phyloP scores from a whole-genome alignment of 1,140 invertebrate species.

The Listronotus oregonensis region DNA sequence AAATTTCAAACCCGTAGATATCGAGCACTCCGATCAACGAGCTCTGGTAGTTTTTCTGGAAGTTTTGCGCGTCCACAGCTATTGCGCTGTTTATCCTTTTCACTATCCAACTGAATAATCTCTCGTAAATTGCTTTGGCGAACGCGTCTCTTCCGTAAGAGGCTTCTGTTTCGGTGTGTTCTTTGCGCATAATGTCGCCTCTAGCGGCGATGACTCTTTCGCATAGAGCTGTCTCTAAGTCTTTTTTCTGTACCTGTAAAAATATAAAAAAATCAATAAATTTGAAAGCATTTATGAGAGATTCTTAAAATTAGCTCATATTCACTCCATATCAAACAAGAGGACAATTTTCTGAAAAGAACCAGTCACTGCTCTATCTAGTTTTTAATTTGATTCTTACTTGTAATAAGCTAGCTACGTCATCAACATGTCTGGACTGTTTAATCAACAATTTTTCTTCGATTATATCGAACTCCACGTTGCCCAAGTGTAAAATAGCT shows the following conservation, averaged over 20 bases:
- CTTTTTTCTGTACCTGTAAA: slow-evolving; percentile 59
- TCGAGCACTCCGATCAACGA: slow-evolving; percentile 78
- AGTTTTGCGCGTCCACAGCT: slow-evolving; percentile 62
- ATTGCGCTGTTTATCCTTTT: slow-evolving; percentile 84
- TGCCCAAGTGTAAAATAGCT: slow-evolving; percentile 87
- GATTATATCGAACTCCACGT: slow-evolving; percentile 70
- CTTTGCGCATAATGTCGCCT: slow-evolving; percentile 93
- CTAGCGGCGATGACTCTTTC: slow-evolving; percentile 90
- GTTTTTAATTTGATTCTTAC: too few species aligned
- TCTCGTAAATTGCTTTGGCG: slow-evolving; percentile 91
- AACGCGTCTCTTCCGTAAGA: slow-evolving; percentile 91
- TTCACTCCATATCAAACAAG: too few species aligned
- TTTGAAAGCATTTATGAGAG: too few species aligned
- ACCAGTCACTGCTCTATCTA: too few species aligned
- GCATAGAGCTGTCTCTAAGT: slow-evolving; percentile 78
- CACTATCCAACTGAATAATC: slow-evolving; percentile 92
- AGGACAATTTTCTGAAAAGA: too few species aligned
- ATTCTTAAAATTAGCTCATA: too few species aligned
- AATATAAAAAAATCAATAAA: too few species aligned
- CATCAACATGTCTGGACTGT: slow-evolving; percentile 62
- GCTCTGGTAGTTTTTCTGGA: slow-evolving; percentile 67
- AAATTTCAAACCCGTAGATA: slow-evolving; percentile 96
- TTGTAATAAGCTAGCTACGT: slow-evolving; percentile 72
- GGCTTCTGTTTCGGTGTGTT: slow-evolving; percentile 82
- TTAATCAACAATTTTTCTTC: slow-evolving; percentile 71